phyloP scores from a whole-genome alignment of 1,140 invertebrate species.

The Ceratina calcarata region DNA sequence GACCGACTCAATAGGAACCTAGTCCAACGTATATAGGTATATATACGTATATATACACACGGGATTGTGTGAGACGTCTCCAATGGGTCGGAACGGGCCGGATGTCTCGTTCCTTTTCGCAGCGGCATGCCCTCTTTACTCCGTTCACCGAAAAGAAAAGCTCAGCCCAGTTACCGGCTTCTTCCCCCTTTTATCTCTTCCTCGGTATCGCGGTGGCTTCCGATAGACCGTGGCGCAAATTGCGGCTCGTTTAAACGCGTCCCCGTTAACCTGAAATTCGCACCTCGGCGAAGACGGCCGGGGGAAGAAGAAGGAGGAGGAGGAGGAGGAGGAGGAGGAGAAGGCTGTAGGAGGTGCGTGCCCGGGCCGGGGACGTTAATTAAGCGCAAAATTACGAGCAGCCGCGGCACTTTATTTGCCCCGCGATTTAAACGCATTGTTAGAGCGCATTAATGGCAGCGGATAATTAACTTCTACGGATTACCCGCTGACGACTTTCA shows the following conservation, averaged over 20 bases:
- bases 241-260: constrained; percentile 33
- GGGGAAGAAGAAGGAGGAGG: neutral
- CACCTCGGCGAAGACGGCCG: constrained; percentile 24
- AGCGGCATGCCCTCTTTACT: constrained; percentile 21
- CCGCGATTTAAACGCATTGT: constrained; percentile 22
- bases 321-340: neutral
- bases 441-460: constrained; percentile 17
- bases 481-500: constrained; percentile 2
- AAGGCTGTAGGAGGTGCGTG: constrained; percentile 3
- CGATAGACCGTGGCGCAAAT: constrained; percentile 9
- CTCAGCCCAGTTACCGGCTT: neutral
- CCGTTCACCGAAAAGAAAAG: constrained; percentile 35
- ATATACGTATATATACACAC: too few relatives aligned
- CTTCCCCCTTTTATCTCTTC: too few relatives aligned
- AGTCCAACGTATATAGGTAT: neutral
- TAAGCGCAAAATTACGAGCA: constrained; percentile 34
- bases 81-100: neutral
- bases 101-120: constrained; percentile 14
- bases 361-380: constrained; percentile 21
- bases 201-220: neutral
- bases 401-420: constrained; percentile 9
- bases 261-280: constrained; percentile 25
- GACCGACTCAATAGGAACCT: constrained; percentile 58
- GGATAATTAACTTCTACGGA: constrained; percentile 28
- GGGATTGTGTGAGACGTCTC: too few relatives aligned